These are phyloP conservation scores for Oppia nitens DNA, from an alignment of 1,140 invertebrate genomes.

Conservation along the genomic window DNA sequence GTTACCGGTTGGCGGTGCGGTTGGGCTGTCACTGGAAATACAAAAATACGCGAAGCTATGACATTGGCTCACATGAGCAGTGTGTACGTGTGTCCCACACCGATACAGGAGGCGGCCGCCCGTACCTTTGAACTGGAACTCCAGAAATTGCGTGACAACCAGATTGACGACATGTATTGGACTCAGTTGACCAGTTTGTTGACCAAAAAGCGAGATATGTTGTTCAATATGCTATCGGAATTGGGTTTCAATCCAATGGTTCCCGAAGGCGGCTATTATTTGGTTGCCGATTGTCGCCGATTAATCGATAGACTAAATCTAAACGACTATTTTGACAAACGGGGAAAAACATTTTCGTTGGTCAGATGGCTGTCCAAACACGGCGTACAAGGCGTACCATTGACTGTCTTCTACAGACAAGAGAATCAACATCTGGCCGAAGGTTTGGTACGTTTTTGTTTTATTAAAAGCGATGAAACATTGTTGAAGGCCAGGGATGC, in stretches of 20 bases:
- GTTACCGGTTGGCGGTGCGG: conserved; percentile 88
- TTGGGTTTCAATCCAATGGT: conserved; percentile 77
- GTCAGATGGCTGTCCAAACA: conserved; percentile 13
- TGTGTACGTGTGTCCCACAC: conserved; percentile 71
- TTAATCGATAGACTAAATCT: conserved; percentile 27
- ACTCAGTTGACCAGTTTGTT: conserved; percentile 53
- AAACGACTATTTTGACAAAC: not conserved
- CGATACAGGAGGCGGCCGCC: conserved; percentile 26
- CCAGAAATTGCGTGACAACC: conserved; percentile 45
- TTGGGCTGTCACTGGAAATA: conserved; percentile 79
- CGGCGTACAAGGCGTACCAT: conserved; percentile 76
- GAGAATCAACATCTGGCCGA: conserved; percentile 65
- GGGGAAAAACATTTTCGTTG: conserved; percentile 10
- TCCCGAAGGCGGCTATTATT: conserved; percentile 90
- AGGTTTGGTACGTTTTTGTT: conserved; percentile 72
- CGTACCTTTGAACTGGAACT: conserved; percentile 27
- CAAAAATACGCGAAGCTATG: conserved; percentile 40
- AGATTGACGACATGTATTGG: conserved; percentile 67
- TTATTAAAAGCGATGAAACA: conserved; percentile 50
- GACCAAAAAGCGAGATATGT: conserved; percentile 58
- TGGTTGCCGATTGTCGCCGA: conserved; percentile 71
- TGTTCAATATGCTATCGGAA: conserved; percentile 42
- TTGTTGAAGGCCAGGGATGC: conserved; percentile 5
- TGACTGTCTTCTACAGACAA: conserved; percentile 74
- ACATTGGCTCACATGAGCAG: conserved; percentile 72